These are phyloP conservation scores for Pseudorhiza aurosa DNA, from an alignment of 30 jellyfish, hydroid and myxozoan genomes.

Conservation along the genomic window DNA sequence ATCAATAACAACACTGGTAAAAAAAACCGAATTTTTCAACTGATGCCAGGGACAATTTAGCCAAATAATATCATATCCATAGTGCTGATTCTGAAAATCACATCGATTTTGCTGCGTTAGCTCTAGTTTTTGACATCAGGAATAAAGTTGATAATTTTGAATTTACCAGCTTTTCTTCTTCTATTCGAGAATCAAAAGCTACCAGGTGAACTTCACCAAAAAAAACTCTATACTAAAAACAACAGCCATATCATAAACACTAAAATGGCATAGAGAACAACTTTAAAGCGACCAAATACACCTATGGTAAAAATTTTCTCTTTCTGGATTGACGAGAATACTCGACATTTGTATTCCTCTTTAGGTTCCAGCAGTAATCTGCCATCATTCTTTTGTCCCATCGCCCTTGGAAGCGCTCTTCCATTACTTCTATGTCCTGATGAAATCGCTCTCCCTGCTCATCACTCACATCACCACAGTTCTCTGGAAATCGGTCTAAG, in stretches of 20 bases:
- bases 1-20: conserved; percentile 8
- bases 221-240: conserved; percentile 1
- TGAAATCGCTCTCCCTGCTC: conserved; percentile 60
- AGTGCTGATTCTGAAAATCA: conserved; percentile 21
- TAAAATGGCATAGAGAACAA: background rate
- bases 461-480: conserved; percentile 51
- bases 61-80: conserved; percentile 11
- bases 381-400: conserved; percentile 36
- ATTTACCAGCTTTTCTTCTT: conserved; percentile 10
- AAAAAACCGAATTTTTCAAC: background rate
- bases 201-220: conserved; percentile 1
- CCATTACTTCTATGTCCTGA: conserved; percentile 38
- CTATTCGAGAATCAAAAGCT: background rate
- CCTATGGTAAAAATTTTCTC: conserved; percentile 25
- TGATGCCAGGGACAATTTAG: conserved; percentile 10
- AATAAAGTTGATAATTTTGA: no score
- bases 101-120: conserved; percentile 15
- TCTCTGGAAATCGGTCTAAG: conserved; percentile 60
- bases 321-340: conserved; percentile 10
- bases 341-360: conserved; percentile 4
- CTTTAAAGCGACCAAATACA: background rate
- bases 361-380: conserved; percentile 16
- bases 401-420: conserved; percentile 45
- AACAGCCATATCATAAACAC: background rate
- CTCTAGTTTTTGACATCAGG: no score